phyloP scores from a whole-genome alignment of 2,113 vertebrate genomes.

The Cygnus atratus region DNA sequence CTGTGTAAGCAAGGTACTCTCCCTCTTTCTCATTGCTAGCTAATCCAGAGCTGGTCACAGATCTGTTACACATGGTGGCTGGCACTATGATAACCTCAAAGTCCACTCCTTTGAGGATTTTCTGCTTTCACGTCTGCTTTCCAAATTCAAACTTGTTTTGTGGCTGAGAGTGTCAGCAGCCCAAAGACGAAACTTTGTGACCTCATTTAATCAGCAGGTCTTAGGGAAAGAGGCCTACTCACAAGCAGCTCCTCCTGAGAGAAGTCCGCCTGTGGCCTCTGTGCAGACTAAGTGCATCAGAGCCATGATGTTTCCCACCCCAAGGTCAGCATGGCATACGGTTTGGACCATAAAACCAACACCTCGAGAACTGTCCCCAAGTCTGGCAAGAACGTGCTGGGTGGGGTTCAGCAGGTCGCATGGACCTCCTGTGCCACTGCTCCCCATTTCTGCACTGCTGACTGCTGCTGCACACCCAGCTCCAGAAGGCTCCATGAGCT shows the following conservation, averaged over 20 bases:
- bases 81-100: neutral
- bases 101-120: neutral
- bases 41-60: neutral
- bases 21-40: neutral
- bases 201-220: neutral
- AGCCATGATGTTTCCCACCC: accelerated
- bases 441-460: neutral
- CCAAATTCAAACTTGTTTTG: neutral
- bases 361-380: accelerated
- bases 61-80: neutral
- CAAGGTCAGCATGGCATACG: accelerated
- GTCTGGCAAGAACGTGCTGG: neutral
- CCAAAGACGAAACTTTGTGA: neutral
- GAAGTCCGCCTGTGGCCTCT: neutral
- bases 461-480: neutral
- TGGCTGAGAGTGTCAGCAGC: neutral
- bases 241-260: accelerated
- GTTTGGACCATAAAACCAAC: neutral
- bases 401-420: neutral
- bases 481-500: neutral
- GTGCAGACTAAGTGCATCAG: neutral
- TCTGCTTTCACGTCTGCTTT: neutral
- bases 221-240: neutral
- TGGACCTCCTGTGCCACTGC: neutral
- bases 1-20: neutral